These are phyloP conservation scores for Eurois occulta DNA, from an alignment of 2,888 invertebrate genomes.

Conservation along the genomic window DNA sequence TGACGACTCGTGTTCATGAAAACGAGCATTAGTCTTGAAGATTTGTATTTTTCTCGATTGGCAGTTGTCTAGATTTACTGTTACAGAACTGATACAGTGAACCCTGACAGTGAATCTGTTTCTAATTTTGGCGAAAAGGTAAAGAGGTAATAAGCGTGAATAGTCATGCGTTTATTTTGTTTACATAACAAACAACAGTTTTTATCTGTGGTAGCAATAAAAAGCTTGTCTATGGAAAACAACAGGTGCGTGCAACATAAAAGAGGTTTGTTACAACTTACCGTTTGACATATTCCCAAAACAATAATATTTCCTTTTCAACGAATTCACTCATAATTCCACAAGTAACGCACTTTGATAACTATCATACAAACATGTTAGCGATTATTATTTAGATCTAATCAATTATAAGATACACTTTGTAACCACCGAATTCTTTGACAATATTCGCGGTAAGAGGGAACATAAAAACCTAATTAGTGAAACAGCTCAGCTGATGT, in stretches of 20 bases:
- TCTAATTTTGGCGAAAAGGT: not conserved
- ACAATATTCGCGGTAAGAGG: not conserved
- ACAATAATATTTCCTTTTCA: conserved; percentile 84
- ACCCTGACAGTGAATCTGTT: not conserved
- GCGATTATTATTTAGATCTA: conserved; percentile 59
- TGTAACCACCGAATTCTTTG: conserved; percentile 15
- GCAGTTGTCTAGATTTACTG: not conserved
- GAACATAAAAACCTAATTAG: conserved; percentile 11
- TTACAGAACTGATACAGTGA: not conserved
- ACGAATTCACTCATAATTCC: conserved; percentile 78
- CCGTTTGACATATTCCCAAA: conserved; percentile 89
- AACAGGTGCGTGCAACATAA: conserved; percentile 18
- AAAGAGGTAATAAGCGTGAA: not conserved
- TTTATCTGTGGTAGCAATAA: conserved; percentile 16
- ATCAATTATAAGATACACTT: conserved; percentile 47
- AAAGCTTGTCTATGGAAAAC: not conserved
- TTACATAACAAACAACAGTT: conserved; percentile 9
- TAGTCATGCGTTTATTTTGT: not conserved
- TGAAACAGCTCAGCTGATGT: conserved; percentile 1
- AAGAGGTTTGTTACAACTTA: conserved; percentile 70
- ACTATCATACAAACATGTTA: conserved; percentile 58
- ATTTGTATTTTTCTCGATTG: too few species aligned
- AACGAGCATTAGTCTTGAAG: not conserved
- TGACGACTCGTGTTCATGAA: not conserved
- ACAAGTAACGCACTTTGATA: conserved; percentile 44